phyloP scores from a whole-genome alignment of 2,797 vertebrate genomes.

The Momotus momota region DNA sequence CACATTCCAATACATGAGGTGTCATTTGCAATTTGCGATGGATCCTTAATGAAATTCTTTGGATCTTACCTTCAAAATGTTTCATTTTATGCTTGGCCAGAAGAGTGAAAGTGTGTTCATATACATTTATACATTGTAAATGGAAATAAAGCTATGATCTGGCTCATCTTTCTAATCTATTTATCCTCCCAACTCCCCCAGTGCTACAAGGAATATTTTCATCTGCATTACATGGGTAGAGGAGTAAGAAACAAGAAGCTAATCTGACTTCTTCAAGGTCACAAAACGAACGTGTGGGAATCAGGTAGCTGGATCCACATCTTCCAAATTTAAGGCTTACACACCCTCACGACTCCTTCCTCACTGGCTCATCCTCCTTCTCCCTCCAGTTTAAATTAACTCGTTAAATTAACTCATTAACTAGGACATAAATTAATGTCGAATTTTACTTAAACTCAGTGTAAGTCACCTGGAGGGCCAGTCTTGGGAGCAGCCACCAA shows the following conservation, averaged over 20 bases:
- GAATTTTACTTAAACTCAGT: neutral
- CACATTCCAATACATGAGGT: slow-evolving; percentile 70
- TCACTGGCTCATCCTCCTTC: neutral
- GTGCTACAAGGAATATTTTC: neutral
- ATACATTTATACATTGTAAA: slow-evolving; percentile 66
- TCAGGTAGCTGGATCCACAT: neutral
- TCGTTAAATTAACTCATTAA: neutral
- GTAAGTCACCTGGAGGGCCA: neutral
- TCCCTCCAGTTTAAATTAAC: neutral
- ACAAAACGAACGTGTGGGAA: neutral
- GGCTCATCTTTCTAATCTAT: slow-evolving; percentile 68
- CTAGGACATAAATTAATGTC: neutral
- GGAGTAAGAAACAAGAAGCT: slow-evolving; percentile 22
- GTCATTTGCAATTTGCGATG: slow-evolving; percentile 69
- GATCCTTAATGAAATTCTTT: slow-evolving; percentile 74
- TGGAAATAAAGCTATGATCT: slow-evolving; percentile 69
- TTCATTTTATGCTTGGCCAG: slow-evolving; percentile 75
- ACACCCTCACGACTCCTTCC: neutral
- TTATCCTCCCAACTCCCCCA: slow-evolving; percentile 63
- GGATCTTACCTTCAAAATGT: slow-evolving; percentile 71
- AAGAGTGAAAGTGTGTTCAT: slow-evolving; percentile 64
- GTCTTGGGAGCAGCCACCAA: neutral
- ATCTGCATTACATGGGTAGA: neutral
- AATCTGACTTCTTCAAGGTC: slow-evolving; percentile 32
- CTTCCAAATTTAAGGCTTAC: neutral